Conservation (phyloP, 2,888 invertebrate species). For the Scaptomyza reducta region DNA sequence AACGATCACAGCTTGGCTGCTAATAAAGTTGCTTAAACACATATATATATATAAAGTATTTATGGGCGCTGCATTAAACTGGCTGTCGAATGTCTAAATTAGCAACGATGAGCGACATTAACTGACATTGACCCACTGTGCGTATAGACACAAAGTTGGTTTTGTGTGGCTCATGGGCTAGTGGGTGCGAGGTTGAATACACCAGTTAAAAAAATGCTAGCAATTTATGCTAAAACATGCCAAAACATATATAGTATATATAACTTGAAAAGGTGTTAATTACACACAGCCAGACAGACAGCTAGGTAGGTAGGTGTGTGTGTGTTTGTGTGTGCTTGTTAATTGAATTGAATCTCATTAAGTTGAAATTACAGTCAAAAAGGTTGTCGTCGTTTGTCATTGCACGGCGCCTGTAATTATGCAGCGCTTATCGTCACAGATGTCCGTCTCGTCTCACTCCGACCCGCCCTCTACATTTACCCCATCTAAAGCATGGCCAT, state of each 20-base stretch:
- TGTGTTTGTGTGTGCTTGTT: constrained; percentile 17
- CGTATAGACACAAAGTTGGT: not conserved
- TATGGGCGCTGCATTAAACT: constrained; percentile 1
- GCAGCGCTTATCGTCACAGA: constrained; percentile 48
- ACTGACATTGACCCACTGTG: constrained; percentile 67
- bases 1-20: constrained; percentile 48
- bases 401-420: constrained; percentile 71
- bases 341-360: constrained; percentile 77
- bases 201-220: constrained; percentile 43
- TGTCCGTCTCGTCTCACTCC: not conserved
- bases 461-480: not conserved
- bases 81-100: constrained; percentile 69
- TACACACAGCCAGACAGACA: constrained; percentile 15
- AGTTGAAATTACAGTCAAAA: constrained; percentile 70
- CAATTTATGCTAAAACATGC: constrained; percentile 53
- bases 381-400: constrained; percentile 46
- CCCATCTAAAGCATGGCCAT: constrained; percentile 28
- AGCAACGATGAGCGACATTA: constrained; percentile 51
- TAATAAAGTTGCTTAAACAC: constrained; percentile 38
- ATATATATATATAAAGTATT: not conserved
- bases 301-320: not conserved
- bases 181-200: constrained; percentile 55
- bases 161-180: constrained; percentile 3
- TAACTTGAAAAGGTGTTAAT: constrained; percentile 49
- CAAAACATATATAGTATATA: constrained; percentile 4